Percentiles rank a stretch among this genome's conserved stretches.
Evolutionary conservation across 2,797 vertebrate species (phyloP).

Genomic region (Enteromius trimaculatus): DNA sequence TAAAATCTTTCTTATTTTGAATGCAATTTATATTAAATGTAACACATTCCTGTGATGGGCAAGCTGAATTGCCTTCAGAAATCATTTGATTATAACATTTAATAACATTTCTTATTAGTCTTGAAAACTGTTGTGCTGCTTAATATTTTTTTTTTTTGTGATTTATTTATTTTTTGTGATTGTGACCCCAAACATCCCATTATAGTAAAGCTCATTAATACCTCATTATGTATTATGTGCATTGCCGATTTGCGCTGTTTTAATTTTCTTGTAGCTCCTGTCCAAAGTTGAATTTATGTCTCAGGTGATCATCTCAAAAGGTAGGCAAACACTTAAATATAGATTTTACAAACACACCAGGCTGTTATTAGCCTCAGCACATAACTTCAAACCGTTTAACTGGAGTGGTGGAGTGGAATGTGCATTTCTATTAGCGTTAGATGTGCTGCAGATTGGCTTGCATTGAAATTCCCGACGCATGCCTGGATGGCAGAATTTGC

Average conservation of each 20-base stretch:
- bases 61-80: background rate
- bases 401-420: slow-evolving; percentile 25
- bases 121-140: background rate
- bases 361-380: slow-evolving; percentile 17
- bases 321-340: background rate
- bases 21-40: background rate
- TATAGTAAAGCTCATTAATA: background rate
- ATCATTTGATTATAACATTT: too few relatives aligned
- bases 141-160: background rate
- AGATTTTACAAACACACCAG: background rate
- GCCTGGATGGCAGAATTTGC: slow-evolving; percentile 44
- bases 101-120: background rate
- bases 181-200: background rate
- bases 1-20: background rate
- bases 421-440: slow-evolving; percentile 49
- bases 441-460: slow-evolving; percentile 40
- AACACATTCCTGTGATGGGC: background rate
- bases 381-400: slow-evolving; percentile 16
- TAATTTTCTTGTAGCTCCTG: background rate
- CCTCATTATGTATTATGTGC: background rate
- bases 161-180: background rate
- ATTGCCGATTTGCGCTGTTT: background rate
- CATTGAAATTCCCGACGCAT: slow-evolving; percentile 48
- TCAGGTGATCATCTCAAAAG: background rate
- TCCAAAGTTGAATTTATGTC: background rate